A percentile compares a stretch with the other conserved stretches of the same genome.
phyloP scores from a whole-genome alignment of 2,797 vertebrate species.

The Yasuhikotakia modesta region DNA sequence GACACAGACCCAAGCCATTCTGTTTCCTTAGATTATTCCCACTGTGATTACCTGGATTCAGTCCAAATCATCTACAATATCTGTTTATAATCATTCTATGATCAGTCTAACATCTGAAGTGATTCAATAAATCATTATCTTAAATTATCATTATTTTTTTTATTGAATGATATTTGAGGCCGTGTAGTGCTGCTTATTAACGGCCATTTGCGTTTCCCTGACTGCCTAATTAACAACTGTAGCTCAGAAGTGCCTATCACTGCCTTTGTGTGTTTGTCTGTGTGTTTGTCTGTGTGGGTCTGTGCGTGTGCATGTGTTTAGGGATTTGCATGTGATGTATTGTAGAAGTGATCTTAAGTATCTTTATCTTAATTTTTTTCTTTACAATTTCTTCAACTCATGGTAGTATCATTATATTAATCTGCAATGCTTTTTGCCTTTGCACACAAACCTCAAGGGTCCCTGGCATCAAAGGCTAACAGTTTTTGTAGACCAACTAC shows the following conservation, averaged over 20 bases:
- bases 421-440: not conserved
- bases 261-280: constrained; percentile 65
- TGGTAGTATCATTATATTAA: too few relatives aligned
- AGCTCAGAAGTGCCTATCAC: constrained; percentile 70
- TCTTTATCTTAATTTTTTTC: too few relatives aligned
- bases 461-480: not conserved
- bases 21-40: constrained; percentile 40
- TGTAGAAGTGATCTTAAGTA: constrained; percentile 14
- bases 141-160: too few relatives aligned
- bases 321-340: constrained; percentile 22
- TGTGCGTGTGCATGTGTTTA: constrained; percentile 40
- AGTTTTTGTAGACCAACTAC: too few relatives aligned
- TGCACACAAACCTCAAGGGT: not conserved
- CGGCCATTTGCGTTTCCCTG: constrained; percentile 75
- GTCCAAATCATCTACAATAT: constrained; percentile 60
- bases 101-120: too few relatives aligned
- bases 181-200: constrained; percentile 66
- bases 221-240: constrained; percentile 79
- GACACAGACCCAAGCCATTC: constrained; percentile 41
- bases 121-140: too few relatives aligned
- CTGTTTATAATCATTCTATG: constrained; percentile 64
- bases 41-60: constrained; percentile 64
- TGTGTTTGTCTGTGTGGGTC: constrained; percentile 28
- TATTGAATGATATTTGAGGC: too few relatives aligned
- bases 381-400: not conserved